Evolutionary conservation across 2,113 vertebrate genomes (phyloP).

Genomic region (Gymnocephalus cernua): DNA sequence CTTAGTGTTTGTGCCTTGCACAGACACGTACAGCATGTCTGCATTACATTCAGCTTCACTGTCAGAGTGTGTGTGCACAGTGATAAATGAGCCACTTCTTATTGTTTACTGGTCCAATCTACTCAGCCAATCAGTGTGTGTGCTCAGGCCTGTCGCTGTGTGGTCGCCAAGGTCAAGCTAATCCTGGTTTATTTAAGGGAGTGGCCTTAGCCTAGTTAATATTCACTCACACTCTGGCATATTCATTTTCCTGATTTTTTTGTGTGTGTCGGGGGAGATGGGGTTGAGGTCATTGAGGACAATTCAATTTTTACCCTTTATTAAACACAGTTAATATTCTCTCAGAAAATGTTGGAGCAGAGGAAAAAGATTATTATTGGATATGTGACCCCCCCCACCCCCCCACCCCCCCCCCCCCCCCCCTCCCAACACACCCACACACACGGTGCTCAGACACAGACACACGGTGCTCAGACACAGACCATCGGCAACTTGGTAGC

Average conservation of each 20-base stretch:
- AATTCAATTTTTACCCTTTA: slow-evolving; percentile 63
- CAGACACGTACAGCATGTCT: slow-evolving; percentile 7
- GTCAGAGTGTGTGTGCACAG: slow-evolving; percentile 36
- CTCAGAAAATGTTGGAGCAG: slow-evolving; percentile 60
- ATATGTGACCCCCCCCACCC: neutral
- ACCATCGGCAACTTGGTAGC: slow-evolving; percentile 55
- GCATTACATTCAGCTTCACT: slow-evolving; percentile 35
- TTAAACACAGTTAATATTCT: slow-evolving; percentile 75
- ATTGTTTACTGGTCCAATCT: slow-evolving; percentile 72
- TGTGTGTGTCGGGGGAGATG: slow-evolving; percentile 4
- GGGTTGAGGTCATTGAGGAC: slow-evolving; percentile 49
- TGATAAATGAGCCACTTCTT: slow-evolving; percentile 72
- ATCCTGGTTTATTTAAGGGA: slow-evolving; percentile 65
- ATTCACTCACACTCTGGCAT: slow-evolving; percentile 48
- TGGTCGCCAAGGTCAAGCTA: slow-evolving; percentile 73
- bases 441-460: neutral
- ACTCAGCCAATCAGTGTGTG: slow-evolving; percentile 65
- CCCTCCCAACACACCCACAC: slow-evolving; percentile 2
- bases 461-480: slow-evolving; percentile 5
- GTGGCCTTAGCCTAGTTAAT: slow-evolving; percentile 54
- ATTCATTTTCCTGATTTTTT: slow-evolving; percentile 52
- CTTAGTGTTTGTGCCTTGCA: neutral
- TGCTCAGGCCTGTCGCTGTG: slow-evolving; percentile 41
- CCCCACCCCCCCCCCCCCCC: too few relatives aligned
- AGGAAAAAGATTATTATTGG: slow-evolving; percentile 45